Percentiles rank a stretch among this genome's conserved stretches.
These are phyloP conservation scores for Tinamus guttatus DNA, from an alignment of 2,113 vertebrate genomes.

Conservation along the genomic window DNA sequence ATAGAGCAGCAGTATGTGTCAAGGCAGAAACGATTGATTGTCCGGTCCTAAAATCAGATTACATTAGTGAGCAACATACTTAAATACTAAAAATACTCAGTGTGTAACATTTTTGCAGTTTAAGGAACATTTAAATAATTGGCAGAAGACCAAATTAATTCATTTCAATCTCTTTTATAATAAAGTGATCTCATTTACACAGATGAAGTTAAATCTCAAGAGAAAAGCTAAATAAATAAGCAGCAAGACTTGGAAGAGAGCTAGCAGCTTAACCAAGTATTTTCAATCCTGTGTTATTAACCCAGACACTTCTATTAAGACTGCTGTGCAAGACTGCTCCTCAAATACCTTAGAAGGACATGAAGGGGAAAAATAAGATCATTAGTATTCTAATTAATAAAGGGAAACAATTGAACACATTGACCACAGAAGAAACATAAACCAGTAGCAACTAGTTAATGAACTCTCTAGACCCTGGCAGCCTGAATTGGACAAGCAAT, in stretches of 20 bases:
- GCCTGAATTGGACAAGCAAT: not conserved
- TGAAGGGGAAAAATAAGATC: not conserved
- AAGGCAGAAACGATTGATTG: not conserved
- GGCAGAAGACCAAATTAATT: not conserved
- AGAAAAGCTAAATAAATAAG: constrained; percentile 26
- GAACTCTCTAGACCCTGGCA: not conserved
- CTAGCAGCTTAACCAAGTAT: not conserved
- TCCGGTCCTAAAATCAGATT: not conserved
- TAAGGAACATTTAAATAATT: not conserved
- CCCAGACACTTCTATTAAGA: constrained; percentile 9
- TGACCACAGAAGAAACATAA: not conserved
- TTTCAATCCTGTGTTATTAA: constrained; percentile 18
- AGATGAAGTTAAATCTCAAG: constrained; percentile 4
- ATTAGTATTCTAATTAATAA: constrained; percentile 34
- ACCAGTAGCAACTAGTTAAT: not conserved
- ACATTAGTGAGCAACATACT: not conserved
- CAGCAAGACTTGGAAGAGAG: not conserved
- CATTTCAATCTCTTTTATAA: not conserved
- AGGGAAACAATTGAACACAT: not conserved
- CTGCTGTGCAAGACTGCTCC: constrained; percentile 27
- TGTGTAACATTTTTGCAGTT: not conserved
- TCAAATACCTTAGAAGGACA: constrained; percentile 14
- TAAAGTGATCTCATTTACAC: not conserved
- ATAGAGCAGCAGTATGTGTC: not conserved
- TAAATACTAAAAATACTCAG: not conserved